Evolutionary conservation across 2,113 vertebrate species (phyloP).

Genomic region (Gallinago media): DNA sequence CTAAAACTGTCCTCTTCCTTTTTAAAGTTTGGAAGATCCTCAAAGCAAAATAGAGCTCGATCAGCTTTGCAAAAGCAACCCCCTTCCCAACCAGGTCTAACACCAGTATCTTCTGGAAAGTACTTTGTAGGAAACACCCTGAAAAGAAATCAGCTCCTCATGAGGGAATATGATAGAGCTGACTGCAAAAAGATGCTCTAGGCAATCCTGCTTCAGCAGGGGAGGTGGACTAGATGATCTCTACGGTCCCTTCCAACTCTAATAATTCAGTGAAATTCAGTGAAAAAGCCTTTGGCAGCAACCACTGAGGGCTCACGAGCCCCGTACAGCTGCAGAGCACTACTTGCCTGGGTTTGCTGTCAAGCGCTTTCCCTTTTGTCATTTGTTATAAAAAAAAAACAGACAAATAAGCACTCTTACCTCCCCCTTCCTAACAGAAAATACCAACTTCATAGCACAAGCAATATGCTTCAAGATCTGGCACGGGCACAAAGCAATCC

Average conservation of each 20-base stretch:
- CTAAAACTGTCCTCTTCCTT: background rate
- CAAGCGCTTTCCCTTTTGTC: background rate
- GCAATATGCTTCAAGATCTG: background rate
- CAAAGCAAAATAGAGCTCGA: background rate
- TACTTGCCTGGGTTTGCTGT: background rate
- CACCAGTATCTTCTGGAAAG: background rate
- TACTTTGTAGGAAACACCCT: background rate
- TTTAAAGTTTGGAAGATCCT: background rate
- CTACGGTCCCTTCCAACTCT: no score
- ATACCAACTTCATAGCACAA: background rate
- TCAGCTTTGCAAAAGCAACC: background rate
- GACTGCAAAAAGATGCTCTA: background rate
- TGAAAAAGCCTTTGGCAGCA: background rate
- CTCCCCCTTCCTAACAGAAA: background rate
- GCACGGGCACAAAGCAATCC: background rate
- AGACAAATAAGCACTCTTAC: background rate
- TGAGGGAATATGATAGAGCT: background rate
- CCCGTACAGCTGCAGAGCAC: background rate
- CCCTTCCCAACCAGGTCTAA: background rate
- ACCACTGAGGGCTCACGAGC: background rate
- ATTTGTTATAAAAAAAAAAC: background rate
- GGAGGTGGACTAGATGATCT: no score
- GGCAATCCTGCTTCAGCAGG: no score
- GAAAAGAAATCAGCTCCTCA: background rate
- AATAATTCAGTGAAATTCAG: no score